Conservation (phyloP, 2,113 vertebrate species). For the Mastomys natalensis region DNA sequence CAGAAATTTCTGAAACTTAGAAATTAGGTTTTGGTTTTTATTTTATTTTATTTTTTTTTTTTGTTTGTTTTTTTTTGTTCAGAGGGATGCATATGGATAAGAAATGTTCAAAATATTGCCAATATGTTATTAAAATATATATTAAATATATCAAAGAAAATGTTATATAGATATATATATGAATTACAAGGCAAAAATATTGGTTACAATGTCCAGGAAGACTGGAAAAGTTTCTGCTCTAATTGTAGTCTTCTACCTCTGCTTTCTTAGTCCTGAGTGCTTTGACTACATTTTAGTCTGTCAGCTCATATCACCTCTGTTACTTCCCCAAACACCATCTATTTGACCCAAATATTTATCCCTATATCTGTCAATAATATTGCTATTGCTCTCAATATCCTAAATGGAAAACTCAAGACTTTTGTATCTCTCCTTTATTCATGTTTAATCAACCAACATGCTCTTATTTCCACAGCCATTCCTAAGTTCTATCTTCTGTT, state of each 20-base stretch:
- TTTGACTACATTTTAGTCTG: neutral
- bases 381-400: neutral
- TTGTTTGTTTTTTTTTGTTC: neutral
- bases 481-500: neutral
- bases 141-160: neutral
- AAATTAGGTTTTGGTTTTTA: too few relatives aligned
- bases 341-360: neutral
- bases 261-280: neutral
- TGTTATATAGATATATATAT: neutral
- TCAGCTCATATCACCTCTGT: neutral
- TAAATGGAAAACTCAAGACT: neutral
- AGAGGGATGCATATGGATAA: neutral
- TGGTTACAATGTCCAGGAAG: neutral
- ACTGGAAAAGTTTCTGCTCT: neutral
- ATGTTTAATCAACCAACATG: neutral
- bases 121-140: neutral
- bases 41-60: too few relatives aligned
- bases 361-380: neutral
- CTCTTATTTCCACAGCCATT: neutral
- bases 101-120: slow-evolving; percentile 27
- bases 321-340: neutral
- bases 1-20: neutral
- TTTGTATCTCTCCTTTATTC: neutral
- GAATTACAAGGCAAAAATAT: neutral
- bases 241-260: neutral